Evolutionary conservation across 2,888 invertebrate genomes (phyloP), one percentile per base, ranked within the genome.

Genomic region (Acutogordius australiensis): DNA sequence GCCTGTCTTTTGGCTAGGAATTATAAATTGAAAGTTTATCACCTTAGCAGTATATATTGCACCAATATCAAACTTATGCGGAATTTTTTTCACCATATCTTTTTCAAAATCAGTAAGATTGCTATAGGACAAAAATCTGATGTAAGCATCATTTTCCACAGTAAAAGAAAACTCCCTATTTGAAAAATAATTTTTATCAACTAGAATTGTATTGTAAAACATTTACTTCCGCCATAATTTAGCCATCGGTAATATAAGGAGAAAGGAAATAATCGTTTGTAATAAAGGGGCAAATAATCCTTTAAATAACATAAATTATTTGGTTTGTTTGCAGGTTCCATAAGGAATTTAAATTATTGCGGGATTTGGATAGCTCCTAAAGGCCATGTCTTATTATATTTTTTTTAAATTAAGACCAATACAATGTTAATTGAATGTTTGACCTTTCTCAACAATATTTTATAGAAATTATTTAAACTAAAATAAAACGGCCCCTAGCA

Each of bases 1-100:
- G 66, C 61, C 73, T 70, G 28, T 72, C 71, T 64, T 77, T 77
- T 2, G 80, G 80, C 69, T 79, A 76, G 67, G 61, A 66, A 61
- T 61, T 4, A 21, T 26, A 51, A n/a, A n/a, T 4, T n/a, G 8
- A 51, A 51, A 51, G 23, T 8, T 8, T 23, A 51, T 61, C 64
- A 72, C 71, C 64, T 65, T 66, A 62, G 68, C 68, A 60, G 71
- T 69, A 68, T 83, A 87, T 13, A 90, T 80, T 28, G 88, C 84
- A 57, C 97, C 97, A 66, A 99, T 84, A 73, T 99, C 97, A 65
- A 99, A 83, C 74, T 97, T 97, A 64, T 81, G 76, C 0, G 97
- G 97, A 66, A 78, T 78, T 66, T 78, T 78, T 65, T 79, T 79
- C 66, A 79, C 79, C 44, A 97, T 76, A 65, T 84, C 80, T 63